Evolutionary conservation across 2,113 vertebrate genomes (phyloP).

Genomic region (Gobiocypris rarus): DNA sequence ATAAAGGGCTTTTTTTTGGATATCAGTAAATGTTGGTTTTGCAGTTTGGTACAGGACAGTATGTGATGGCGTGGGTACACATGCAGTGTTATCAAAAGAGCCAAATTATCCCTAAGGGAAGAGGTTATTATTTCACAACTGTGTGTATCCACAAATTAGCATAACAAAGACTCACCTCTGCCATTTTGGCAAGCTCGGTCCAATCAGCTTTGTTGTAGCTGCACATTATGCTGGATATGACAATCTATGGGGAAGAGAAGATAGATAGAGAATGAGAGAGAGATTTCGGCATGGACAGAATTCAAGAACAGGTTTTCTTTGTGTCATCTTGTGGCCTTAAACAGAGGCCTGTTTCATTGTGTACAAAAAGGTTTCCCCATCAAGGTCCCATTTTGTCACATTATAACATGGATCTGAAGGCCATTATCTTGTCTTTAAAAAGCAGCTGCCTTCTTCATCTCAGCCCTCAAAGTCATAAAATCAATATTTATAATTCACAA

Average conservation of each 20-base stretch:
- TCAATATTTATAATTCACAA: conserved; percentile 82
- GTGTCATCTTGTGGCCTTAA: conserved; percentile 45
- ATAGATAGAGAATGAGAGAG: conserved; percentile 28
- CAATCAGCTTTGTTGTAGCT: conserved; percentile 83
- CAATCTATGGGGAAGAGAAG: conserved; percentile 71
- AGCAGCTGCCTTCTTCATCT: conserved; percentile 46
- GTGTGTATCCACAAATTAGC: conserved; percentile 49
- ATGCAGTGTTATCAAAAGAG: conserved; percentile 51
- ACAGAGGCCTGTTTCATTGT: conserved; percentile 44
- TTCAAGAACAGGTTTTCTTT: conserved; percentile 41
- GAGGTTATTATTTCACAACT: conserved; percentile 56
- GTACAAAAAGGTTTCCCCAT: conserved; percentile 53
- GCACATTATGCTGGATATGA: conserved; percentile 90
- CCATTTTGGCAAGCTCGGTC: conserved; percentile 84
- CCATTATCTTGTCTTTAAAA: conserved; percentile 60
- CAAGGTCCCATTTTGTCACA: conserved; percentile 62
- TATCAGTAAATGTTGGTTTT: conserved; percentile 54
- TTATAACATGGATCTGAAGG: conserved; percentile 61
- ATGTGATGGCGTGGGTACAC: conserved; percentile 43
- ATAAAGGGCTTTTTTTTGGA: conserved; percentile 66
- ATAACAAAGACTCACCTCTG: conserved; percentile 76
- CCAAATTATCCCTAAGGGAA: conserved; percentile 55
- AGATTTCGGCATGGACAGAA: conserved; percentile 20
- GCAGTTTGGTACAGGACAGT: conserved; percentile 52
- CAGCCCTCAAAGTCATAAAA: conserved; percentile 65